A percentile compares a stretch with the other conserved stretches of the same genome.
phyloP scores from a whole-genome alignment of 1,140 invertebrate genomes.

The Diabrotica undecimpunctata region DNA sequence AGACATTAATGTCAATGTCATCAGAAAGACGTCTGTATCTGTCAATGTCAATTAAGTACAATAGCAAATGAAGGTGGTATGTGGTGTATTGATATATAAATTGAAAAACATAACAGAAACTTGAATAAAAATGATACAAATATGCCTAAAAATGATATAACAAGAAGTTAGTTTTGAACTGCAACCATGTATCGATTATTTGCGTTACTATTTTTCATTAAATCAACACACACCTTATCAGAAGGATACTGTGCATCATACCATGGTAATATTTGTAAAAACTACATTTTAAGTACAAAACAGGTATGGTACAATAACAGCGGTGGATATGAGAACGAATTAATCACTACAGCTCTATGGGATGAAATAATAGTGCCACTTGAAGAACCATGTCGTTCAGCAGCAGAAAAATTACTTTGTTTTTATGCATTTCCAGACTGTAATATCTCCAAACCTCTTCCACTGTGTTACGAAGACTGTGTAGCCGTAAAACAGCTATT shows the following conservation, averaged over 20 bases:
- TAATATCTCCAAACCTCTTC: conserved; percentile 59
- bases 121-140: background rate
- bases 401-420: conserved; percentile 81
- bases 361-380: conserved; percentile 77
- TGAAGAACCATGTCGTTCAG: conserved; percentile 75
- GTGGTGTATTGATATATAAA: no score
- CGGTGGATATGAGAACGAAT: conserved; percentile 77
- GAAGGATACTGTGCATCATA: conserved; percentile 81
- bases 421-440: conserved; percentile 90
- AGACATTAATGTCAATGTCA: no score
- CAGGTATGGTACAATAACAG: conserved; percentile 80
- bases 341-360: conserved; percentile 77
- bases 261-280: conserved; percentile 82
- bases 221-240: conserved; percentile 7
- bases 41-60: no score
- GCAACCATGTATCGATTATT: conserved; percentile 21
- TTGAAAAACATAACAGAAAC: no score
- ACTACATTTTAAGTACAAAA: conserved; percentile 66
- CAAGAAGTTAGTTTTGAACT: background rate
- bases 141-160: conserved; percentile 2
- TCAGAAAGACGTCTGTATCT: no score
- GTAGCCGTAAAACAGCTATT: conserved; percentile 83
- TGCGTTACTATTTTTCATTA: conserved; percentile 10
- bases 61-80: no score
- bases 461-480: conserved; percentile 89